Evolutionary conservation across 2,113 vertebrate species (phyloP).

Genomic region (Okapia johnstoni): DNA sequence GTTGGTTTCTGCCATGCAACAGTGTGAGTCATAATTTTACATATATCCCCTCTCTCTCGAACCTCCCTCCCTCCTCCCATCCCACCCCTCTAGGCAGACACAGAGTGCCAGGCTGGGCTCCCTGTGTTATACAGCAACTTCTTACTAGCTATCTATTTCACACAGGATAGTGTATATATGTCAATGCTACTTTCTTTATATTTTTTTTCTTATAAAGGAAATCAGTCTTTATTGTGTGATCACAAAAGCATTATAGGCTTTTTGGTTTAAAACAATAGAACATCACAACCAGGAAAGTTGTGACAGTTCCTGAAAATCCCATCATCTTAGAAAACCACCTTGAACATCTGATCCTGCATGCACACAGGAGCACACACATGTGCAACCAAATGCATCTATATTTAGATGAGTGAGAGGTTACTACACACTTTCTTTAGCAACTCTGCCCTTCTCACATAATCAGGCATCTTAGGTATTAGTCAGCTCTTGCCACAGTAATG

Average conservation of each 20-base stretch:
- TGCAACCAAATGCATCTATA: rapidly evolving
- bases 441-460: rapidly evolving
- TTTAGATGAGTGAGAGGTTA: neutral
- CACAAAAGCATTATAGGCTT: neutral
- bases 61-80: neutral
- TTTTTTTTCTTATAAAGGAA: neutral
- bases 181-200: neutral
- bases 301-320: neutral
- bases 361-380: rapidly evolving
- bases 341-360: neutral
- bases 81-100: neutral
- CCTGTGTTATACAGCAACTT: neutral
- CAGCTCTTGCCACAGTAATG: neutral
- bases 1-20: neutral
- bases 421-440: neutral
- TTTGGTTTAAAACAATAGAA: neutral
- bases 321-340: neutral
- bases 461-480: neutral
- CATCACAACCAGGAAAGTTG: neutral
- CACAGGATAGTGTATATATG: neutral
- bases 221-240: neutral
- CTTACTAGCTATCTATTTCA: neutral
- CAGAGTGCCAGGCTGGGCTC: neutral
- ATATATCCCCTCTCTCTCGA: neutral
- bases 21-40: neutral